Evolutionary conservation across 2,113 vertebrate species (phyloP).

Genomic region (Erythrocebus patas): DNA sequence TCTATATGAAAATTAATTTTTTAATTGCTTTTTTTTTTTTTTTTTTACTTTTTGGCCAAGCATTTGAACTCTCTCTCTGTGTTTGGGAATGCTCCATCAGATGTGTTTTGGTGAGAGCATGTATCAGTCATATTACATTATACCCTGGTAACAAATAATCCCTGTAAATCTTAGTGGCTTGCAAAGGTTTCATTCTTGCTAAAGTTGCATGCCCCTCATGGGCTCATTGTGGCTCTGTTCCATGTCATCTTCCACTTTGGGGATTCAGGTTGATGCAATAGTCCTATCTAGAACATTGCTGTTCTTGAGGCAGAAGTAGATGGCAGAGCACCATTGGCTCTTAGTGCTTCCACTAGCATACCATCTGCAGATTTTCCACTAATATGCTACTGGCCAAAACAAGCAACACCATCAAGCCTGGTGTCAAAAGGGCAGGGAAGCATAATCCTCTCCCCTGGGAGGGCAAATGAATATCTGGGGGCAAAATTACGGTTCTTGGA

Average conservation of each 20-base stretch:
- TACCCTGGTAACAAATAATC: not conserved
- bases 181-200: not conserved
- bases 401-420: not conserved
- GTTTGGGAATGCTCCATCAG: not conserved
- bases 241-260: not conserved
- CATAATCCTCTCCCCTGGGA: not conserved
- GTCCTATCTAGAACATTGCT: not conserved
- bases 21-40: not conserved
- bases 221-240: not conserved
- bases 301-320: not conserved
- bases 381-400: not conserved
- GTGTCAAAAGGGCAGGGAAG: not conserved
- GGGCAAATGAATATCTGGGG: not conserved
- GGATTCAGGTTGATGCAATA: fast-evolving
- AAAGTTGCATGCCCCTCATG: too few relatives aligned
- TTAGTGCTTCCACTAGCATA: not conserved
- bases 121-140: not conserved
- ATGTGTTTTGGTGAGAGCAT: not conserved
- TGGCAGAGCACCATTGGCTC: not conserved
- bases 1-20: not conserved
- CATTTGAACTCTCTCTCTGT: not conserved
- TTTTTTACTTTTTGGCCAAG: not conserved
- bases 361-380: not conserved
- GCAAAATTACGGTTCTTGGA: not conserved
- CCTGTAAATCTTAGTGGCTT: not conserved